Evolutionary conservation across 2,797 vertebrate genomes (phyloP), one percentile per base, ranked within the genome.

Genomic region (Siniperca scherzeri): DNA sequence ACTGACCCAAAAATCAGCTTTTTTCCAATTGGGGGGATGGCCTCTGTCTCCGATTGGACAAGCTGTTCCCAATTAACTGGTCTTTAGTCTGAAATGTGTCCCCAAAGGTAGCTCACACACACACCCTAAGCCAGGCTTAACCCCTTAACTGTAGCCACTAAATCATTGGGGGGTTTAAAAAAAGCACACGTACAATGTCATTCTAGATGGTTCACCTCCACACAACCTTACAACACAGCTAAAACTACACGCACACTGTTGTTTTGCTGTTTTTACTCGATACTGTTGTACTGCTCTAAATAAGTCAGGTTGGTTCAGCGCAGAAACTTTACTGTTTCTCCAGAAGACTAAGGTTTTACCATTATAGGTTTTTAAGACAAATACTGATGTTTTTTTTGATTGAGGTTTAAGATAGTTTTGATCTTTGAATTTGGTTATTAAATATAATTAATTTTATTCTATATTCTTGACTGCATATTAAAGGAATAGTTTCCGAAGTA

Each of bases 181-280:
- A 68, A 40, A 66, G 12, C 3, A 5, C 30, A 62, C 57, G 44
- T 36, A 69, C 48, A 17, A 7, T 60, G 55, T 70, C 48, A 61
- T 78, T 80, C 42, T 72, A 77, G 52, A 69, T 50, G 67, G 25
- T 85, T 85, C 60, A 81, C 77, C 65, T 77, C 60, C 56, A 66
- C 68, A 76, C 73, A 76, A 78, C 77, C 46, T 69, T 16, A 79
- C 68, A 55, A 14, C 70, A 68, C 52, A 71, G 33, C 38, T 59
- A 13, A 33, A 70, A 57, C 17, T 30, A 52, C 56, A 62, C 72
- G 55, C n/a, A 69, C 66, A 84, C 25, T 40, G 33, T 70, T 66
- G 70, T 66, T 66, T 60, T 74, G 27, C 77, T 52, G 30, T 30
- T 30, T 30, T 30, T 30, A 30, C 30, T 30, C 2, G 30, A 30